These are phyloP conservation scores for Eolophus roseicapilla DNA, from an alignment of 2,113 vertebrate genomes.

Conservation along the genomic window DNA sequence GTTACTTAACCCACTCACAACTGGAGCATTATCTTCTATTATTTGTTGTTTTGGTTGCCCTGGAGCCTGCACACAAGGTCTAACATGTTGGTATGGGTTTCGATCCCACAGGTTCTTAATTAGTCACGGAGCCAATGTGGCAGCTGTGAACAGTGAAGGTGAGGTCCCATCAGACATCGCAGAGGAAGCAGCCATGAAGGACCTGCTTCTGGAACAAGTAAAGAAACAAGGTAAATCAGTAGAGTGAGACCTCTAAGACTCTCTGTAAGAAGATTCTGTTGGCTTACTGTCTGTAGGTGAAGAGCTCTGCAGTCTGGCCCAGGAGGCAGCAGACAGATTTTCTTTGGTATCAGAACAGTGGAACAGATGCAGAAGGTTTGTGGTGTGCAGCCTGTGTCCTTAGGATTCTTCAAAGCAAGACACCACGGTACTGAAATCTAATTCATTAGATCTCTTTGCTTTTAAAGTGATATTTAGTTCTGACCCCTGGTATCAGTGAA, in stretches of 20 bases:
- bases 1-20: neutral
- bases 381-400: neutral
- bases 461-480: neutral
- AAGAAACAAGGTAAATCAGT: conserved; percentile 78
- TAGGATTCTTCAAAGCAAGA: neutral
- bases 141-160: conserved; percentile 91
- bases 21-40: neutral
- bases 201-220: conserved; percentile 85
- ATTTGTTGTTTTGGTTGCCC: neutral
- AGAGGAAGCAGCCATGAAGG: conserved; percentile 89
- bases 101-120: conserved; percentile 81
- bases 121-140: conserved; percentile 81
- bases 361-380: neutral
- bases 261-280: neutral
- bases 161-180: conserved; percentile 92
- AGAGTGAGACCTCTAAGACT: neutral
- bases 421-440: neutral
- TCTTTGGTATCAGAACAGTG: neutral
- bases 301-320: neutral
- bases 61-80: neutral
- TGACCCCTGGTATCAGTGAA: neutral
- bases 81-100: neutral
- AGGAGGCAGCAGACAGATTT: neutral
- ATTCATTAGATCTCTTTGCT: neutral
- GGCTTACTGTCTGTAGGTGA: neutral